A percentile compares a stretch with the other conserved stretches of the same genome.
phyloP scores from a whole-genome alignment of 2,113 vertebrate species.

The Galemys pyrenaicus region DNA sequence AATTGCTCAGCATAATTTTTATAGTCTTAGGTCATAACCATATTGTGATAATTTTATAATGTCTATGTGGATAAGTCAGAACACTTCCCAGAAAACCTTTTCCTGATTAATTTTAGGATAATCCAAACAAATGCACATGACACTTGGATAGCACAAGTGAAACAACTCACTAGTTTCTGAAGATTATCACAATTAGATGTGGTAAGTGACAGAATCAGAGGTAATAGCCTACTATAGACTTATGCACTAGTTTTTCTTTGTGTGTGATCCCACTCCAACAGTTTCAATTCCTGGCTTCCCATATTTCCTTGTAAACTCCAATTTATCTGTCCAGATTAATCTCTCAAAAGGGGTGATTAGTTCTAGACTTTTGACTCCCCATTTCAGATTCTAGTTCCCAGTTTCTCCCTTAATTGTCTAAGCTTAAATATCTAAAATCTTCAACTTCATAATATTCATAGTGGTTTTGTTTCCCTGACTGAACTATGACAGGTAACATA shows the following conservation, averaged over 20 bases:
- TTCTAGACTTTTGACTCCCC: neutral
- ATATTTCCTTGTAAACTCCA: neutral
- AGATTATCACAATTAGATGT: neutral
- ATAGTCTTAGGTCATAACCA: neutral
- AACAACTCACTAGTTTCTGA: neutral
- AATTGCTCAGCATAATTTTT: neutral
- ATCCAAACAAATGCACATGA: neutral
- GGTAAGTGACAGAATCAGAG: neutral
- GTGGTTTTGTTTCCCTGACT: neutral
- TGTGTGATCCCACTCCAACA: neutral
- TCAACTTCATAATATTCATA: neutral
- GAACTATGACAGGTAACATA: neutral
- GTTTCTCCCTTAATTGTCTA: neutral
- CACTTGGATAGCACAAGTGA: neutral
- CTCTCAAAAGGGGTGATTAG: neutral
- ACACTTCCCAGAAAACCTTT: neutral
- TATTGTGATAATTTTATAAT: neutral
- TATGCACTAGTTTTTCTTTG: neutral
- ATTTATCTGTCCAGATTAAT: neutral
- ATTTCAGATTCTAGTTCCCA: neutral
- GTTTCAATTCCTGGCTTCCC: neutral
- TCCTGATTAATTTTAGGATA: neutral
- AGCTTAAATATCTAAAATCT: neutral
- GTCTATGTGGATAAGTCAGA: neutral
- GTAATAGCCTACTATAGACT: neutral